A percentile compares a stretch with the other conserved stretches of the same genome.
Evolutionary conservation across 2,113 vertebrate species (phyloP).

Genomic region (Tamias sibiricus): DNA sequence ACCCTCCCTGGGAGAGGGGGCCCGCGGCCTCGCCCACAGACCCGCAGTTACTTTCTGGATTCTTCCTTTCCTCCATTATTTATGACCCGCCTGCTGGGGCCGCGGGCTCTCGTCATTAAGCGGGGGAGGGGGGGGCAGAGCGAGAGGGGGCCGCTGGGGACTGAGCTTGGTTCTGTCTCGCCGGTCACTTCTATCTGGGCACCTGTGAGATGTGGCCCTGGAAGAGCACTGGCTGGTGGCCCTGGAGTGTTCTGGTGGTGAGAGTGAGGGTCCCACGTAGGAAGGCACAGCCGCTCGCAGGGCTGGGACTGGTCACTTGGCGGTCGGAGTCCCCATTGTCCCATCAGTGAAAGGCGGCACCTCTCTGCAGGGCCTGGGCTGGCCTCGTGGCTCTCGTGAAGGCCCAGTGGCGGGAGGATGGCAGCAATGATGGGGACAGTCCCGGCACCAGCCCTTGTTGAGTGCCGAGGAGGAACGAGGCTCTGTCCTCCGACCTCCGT

Average conservation of each 20-base stretch:
- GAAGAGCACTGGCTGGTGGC: accelerated
- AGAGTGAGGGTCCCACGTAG: background rate
- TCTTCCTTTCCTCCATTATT: background rate
- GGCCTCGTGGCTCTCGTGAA: background rate
- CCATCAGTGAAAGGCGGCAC: background rate
- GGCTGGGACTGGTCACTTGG: background rate
- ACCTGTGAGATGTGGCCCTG: background rate
- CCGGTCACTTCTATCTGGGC: background rate
- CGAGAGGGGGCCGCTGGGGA: background rate
- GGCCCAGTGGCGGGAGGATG: background rate
- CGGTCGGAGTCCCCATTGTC: background rate
- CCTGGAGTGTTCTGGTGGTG: accelerated
- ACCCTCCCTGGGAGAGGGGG: slow-evolving; percentile 20
- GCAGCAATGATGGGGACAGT: accelerated
- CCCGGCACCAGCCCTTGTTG: accelerated
- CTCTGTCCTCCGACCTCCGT: background rate
- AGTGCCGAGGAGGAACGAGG: background rate
- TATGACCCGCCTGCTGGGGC: background rate
- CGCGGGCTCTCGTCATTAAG: background rate
- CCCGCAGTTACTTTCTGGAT: slow-evolving; percentile 56
- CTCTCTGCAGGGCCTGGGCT: background rate
- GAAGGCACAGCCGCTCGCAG: background rate
- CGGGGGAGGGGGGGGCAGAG: background rate
- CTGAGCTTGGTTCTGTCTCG: accelerated
- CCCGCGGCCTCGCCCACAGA: background rate